Base-by-base conservation (phyloP, 1,140 invertebrate species). In the Drosophila neocordata region DNA sequence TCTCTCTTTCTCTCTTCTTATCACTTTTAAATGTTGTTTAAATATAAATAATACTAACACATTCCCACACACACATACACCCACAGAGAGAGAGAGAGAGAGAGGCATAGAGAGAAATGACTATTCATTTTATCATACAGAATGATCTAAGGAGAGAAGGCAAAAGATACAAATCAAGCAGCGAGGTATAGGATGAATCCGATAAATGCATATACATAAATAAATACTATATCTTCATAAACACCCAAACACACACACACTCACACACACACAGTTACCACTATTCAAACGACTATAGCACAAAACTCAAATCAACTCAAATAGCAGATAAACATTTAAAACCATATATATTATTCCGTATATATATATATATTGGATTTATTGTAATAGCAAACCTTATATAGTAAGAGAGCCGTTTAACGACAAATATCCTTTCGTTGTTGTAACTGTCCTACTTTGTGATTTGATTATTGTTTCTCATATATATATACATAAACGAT, bases 11-110 rank as follows among this genome's bases (percentile, higher is more conserved):
- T 31, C 27, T 31, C 6, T 66, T 64, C 64, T 66, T 53, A 41
- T 38, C 69, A 65, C 63, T 52, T 59, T 74, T 48, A 57, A 72
- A 74, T 68, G 71, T 74, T 74, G 72, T 68, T 74, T 74, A 67
- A 48, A 52, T 73, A 34, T 57, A 18, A 2, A 57, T 57, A 48
- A 18, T 20, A 20, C 41, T 48, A 18, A 20, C 41, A 20, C 41
- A 48, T 18, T 48, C 41, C 9, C 15, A 20, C 41, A 48, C 41
- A 48, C 41, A 48, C 13, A 44, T 3, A 18, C 41, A 48, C 6
- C 18, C 41, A 48, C 15, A 9, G n/a, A 48, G 41, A 48, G 18
- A 48, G 41, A 48, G 15, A 48, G n/a, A n/a, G n/a, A n/a, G n/a
- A n/a, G n/a, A n/a, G 13, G 15, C 41, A 48, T 5, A 20, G 18